Conservation (phyloP, 2,888 invertebrate species). For the Nomada ferruginata region DNA sequence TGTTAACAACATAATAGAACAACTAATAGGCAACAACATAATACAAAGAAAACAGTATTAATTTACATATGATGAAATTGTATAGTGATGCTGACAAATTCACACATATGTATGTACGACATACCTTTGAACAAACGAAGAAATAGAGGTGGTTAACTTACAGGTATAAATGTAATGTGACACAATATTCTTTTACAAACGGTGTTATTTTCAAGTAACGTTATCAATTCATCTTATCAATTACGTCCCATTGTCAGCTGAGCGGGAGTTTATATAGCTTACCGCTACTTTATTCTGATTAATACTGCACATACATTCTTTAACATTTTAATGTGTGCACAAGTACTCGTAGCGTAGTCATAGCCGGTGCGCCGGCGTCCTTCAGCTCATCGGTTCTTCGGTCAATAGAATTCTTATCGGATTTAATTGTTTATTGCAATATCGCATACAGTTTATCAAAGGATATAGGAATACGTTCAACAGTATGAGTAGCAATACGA, state of each 20-base stretch:
- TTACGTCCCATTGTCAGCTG: slow-evolving; percentile 3
- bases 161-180: not conserved
- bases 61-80: not conserved
- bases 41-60: not conserved
- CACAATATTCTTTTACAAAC: slow-evolving; percentile 9
- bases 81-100: too few species aligned
- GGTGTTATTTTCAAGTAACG: slow-evolving; percentile 20
- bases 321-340: slow-evolving; percentile 11
- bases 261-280: slow-evolving; percentile 56
- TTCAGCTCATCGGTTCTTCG: not conserved
- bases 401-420: slow-evolving; percentile 66
- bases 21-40: too few species aligned
- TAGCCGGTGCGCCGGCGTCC: slow-evolving; percentile 56
- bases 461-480: slow-evolving; percentile 11
- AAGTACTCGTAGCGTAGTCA: too few species aligned
- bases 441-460: slow-evolving; percentile 6
- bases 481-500: slow-evolving; percentile 87
- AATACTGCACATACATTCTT: slow-evolving; percentile 11
- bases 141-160: not conserved
- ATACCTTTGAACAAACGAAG: slow-evolving; percentile 36
- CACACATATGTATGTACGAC: slow-evolving; percentile 8
- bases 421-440: slow-evolving; percentile 39
- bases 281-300: slow-evolving; percentile 40
- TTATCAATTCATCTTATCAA: slow-evolving; percentile 53
- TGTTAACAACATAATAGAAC: not conserved